phyloP scores from a whole-genome alignment of 2,797 vertebrate genomes.

The Sylvilagus floridanus region DNA sequence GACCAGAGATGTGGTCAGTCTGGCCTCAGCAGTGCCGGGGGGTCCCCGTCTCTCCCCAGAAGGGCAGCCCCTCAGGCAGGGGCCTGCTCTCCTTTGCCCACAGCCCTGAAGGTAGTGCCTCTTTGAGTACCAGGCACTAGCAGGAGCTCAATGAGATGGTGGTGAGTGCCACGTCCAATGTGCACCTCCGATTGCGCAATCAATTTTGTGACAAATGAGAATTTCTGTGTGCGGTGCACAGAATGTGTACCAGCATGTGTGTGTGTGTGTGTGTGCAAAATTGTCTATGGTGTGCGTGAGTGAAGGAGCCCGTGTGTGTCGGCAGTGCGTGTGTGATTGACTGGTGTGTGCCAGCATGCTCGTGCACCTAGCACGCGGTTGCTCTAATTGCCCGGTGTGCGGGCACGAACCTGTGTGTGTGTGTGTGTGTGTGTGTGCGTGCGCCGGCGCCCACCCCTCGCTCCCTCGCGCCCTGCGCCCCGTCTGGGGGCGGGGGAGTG shows the following conservation, averaged over 20 bases:
- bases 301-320: not conserved
- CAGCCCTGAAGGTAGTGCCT: not conserved
- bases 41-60: not conserved
- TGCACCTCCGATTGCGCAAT: not conserved
- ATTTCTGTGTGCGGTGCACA: not conserved
- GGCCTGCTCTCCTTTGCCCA: not conserved
- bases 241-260: not conserved
- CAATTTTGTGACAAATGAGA: not conserved
- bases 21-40: not conserved
- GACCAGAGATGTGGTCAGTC: not conserved
- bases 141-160: not conserved
- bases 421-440: not conserved
- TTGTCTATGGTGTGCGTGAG: not conserved
- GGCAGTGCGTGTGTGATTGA: not conserved
- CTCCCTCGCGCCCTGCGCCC: conserved; percentile 41
- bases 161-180: fast-evolving
- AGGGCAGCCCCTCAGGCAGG: not conserved
- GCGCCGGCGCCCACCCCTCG: not conserved
- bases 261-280: not conserved
- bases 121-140: not conserved
- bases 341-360: not conserved
- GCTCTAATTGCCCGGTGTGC: not conserved
- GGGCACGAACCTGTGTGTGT: not conserved
- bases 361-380: not conserved
- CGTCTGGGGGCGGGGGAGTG: conserved; percentile 64